These are phyloP conservation scores for Andrena bicolor DNA, from an alignment of 2,888 invertebrate genomes.

Conservation along the genomic window DNA sequence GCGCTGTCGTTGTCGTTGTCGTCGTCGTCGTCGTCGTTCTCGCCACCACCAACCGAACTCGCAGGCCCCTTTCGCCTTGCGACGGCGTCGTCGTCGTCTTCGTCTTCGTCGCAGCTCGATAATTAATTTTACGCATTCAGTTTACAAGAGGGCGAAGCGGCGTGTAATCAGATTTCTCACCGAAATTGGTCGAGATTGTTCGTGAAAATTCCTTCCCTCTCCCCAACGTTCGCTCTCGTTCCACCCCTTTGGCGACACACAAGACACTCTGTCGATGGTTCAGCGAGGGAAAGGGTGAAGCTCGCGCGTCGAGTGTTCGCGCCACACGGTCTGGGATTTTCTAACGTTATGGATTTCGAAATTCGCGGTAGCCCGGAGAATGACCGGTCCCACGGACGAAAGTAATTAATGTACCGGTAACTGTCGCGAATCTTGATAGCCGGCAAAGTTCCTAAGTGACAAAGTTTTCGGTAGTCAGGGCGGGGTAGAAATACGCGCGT, in stretches of 20 bases:
- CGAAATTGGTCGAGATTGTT: slow-evolving; percentile 83
- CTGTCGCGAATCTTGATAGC: slow-evolving; percentile 68
- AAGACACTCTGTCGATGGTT: slow-evolving; percentile 4
- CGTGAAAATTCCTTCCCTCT: slow-evolving; percentile 60
- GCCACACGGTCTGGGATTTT: not conserved
- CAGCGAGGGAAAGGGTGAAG: not conserved
- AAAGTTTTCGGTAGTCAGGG: slow-evolving; percentile 63
- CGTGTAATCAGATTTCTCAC: slow-evolving; percentile 80
- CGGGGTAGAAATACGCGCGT: slow-evolving; percentile 65
- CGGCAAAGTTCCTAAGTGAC: slow-evolving; percentile 70
- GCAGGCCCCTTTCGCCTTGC: slow-evolving; percentile 32
- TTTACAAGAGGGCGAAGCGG: slow-evolving; percentile 79
- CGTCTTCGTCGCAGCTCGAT: slow-evolving; percentile 70
- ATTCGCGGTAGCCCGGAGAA: slow-evolving; percentile 50
- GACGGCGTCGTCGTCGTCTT: slow-evolving; percentile 34
- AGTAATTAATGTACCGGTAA: slow-evolving; percentile 68
- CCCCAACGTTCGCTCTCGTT: slow-evolving; percentile 13
- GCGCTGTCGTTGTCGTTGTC: slow-evolving; percentile 32
- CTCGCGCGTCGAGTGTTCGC: not conserved
- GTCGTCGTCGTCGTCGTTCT: slow-evolving; percentile 28
- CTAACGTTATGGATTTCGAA: slow-evolving; percentile 17
- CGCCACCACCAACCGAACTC: slow-evolving; percentile 50
- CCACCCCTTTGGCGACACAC: not conserved
- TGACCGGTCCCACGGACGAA: slow-evolving; percentile 60
- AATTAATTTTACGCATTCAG: slow-evolving; percentile 83